A percentile compares a stretch with the other conserved stretches of the same genome.
phyloP scores from a whole-genome alignment of 2,797 vertebrate genomes.

The Eulemur rubriventer region DNA sequence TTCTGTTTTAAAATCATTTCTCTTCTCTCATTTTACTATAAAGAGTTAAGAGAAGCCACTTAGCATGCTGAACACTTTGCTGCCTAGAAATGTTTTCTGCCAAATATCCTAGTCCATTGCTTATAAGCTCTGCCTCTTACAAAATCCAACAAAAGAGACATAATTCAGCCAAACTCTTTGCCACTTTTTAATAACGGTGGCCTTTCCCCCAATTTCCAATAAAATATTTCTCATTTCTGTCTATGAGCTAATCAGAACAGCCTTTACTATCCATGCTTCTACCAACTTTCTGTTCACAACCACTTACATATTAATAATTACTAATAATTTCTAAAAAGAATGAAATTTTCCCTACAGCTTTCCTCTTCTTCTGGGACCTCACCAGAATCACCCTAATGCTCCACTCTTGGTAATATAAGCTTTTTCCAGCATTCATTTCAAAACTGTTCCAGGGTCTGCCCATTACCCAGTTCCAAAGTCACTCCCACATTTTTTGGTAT shows the following conservation, averaged over 20 bases:
- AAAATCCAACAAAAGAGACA: neutral
- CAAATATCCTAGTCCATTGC: neutral
- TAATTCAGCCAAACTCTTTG: neutral
- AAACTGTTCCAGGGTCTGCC: neutral
- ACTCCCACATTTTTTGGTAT: neutral
- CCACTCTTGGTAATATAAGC: no score
- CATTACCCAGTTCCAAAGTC: neutral
- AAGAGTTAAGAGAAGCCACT: neutral
- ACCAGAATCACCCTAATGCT: neutral
- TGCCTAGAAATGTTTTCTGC: neutral
- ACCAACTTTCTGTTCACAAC: neutral
- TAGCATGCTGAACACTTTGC: neutral
- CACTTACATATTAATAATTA: neutral
- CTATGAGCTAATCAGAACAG: neutral
- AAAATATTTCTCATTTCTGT: neutral
- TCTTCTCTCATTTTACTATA: neutral
- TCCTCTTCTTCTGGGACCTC: neutral
- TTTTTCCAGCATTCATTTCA: neutral
- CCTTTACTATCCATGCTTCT: neutral
- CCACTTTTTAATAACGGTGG: neutral
- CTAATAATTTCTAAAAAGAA: neutral
- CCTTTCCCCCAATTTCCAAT: neutral
- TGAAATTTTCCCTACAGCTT: neutral
- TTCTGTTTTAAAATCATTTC: neutral
- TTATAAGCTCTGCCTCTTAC: neutral